These are phyloP conservation scores for Fratercula arctica DNA, from an alignment of 2,797 vertebrate genomes.

Conservation along the genomic window DNA sequence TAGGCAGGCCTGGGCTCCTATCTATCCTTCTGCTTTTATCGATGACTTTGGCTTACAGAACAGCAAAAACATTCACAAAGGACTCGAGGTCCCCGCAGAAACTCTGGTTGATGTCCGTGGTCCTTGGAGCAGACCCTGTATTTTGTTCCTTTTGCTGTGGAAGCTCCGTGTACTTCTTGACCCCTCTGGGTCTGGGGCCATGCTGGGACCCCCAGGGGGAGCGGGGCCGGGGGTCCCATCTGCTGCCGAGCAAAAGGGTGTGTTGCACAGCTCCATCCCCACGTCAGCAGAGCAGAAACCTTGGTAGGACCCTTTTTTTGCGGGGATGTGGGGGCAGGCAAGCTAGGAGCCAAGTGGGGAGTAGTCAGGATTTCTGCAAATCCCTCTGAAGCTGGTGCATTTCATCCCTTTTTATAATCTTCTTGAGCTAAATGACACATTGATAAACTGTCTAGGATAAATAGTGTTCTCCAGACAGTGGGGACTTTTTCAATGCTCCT, in stretches of 20 bases:
- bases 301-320: background rate
- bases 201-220: background rate
- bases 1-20: background rate
- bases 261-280: background rate
- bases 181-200: background rate
- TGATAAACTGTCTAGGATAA: conserved; percentile 33
- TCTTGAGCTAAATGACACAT: conserved; percentile 22
- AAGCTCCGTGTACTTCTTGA: background rate
- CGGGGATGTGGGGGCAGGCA: background rate
- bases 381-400: background rate
- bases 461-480: conserved; percentile 10
- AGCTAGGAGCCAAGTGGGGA: background rate
- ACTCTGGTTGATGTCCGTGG: background rate
- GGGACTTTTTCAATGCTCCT: conserved; percentile 23
- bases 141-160: background rate
- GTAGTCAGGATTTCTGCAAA: background rate
- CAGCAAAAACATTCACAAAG: background rate
- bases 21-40: background rate
- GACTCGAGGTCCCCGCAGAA: rapidly evolving
- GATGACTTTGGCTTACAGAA: background rate
- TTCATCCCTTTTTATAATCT: conserved; percentile 26
- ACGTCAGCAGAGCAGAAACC: background rate
- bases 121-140: background rate
- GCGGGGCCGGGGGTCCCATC: background rate
- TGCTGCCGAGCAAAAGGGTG: background rate